Evolutionary conservation across 2,797 vertebrate species (phyloP), one percentile per base, ranked within the genome.

Genomic region (Lemur catta): DNA sequence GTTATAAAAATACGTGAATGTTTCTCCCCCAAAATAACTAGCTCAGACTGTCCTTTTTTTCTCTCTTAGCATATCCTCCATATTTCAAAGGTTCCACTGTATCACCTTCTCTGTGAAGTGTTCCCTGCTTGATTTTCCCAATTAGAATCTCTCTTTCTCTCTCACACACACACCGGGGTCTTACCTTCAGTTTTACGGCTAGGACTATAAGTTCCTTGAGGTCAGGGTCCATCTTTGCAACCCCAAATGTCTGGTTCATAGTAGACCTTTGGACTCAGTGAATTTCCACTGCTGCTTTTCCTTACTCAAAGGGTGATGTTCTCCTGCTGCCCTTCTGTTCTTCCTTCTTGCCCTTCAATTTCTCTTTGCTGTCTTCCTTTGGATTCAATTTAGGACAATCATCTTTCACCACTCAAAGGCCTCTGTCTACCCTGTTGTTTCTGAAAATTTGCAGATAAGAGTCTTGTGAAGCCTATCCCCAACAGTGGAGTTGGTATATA

Each of bases 11-110:
- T 95, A 82, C 50, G 48, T 88, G 41, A 84, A 41, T 92, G 75
- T 94, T 96, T 96, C 86, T n/a, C 55, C 69, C 89, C 61, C 30
- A 82, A 72, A 95, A 94, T 91, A 97, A 96, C 80, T 91, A 89
- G 69, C 91, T 95, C 75, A 81, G 43, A 89, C 63, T 95, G 67
- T 89, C 43, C 43, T 75, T 95, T 93, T 63, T 63, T 38, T 55
- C 74, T 89, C 52, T 41, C 59, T 97, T 80, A 50, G 82, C 86
- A 95, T 72, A 94, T 95, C 89, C 84, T 96, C 67, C 57, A 43
- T 52, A 84, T 75, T 91, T 97, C 35, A 96, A 52, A 91, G 50
- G 33, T 50, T 89, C 30, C 71, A 61, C 55, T 88, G 74, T 88
- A 81, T 81, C 52, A 57, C 74, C 85, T 92, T 90, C 76, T 85